Conservation (phyloP, 2,113 vertebrate species). For the Carassius auratus region DNA sequence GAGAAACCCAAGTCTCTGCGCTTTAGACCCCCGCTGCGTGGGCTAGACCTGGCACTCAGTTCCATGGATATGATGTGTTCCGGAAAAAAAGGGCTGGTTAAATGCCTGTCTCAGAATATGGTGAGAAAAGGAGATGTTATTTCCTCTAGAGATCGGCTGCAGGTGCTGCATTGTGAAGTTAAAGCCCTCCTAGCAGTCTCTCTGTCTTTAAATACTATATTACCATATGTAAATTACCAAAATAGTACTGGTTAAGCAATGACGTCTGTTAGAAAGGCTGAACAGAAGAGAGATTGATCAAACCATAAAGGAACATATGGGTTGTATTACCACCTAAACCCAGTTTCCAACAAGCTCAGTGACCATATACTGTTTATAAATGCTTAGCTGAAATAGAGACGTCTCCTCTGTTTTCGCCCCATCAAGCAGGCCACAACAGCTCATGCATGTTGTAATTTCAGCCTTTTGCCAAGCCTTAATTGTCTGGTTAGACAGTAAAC, state of each 20-base stretch:
- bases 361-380: conserved; percentile 51
- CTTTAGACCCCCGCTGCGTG: conserved; percentile 10
- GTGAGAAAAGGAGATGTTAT: conserved; percentile 26
- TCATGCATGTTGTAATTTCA: conserved; percentile 66
- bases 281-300: conserved; percentile 57
- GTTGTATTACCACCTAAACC: conserved; percentile 58
- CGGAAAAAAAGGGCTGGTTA: conserved; percentile 49
- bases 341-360: conserved; percentile 59
- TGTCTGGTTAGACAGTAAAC: conserved; percentile 63
- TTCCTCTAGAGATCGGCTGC: conserved; percentile 25
- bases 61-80: conserved; percentile 41
- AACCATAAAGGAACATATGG: conserved; percentile 64
- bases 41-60: background rate
- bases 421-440: conserved; percentile 63
- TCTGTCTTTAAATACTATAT: background rate
- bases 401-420: conserved; percentile 66
- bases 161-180: conserved; percentile 4
- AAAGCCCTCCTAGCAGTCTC: background rate
- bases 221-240: background rate
- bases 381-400: conserved; percentile 61
- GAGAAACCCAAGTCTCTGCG: conserved; percentile 32
- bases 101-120: conserved; percentile 46
- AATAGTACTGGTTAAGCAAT: conserved; percentile 25
- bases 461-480: conserved; percentile 64
- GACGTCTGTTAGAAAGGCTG: background rate